Base-by-base conservation (phyloP, 2,797 vertebrate genomes). In the Neopelma chrysocephalum region DNA sequence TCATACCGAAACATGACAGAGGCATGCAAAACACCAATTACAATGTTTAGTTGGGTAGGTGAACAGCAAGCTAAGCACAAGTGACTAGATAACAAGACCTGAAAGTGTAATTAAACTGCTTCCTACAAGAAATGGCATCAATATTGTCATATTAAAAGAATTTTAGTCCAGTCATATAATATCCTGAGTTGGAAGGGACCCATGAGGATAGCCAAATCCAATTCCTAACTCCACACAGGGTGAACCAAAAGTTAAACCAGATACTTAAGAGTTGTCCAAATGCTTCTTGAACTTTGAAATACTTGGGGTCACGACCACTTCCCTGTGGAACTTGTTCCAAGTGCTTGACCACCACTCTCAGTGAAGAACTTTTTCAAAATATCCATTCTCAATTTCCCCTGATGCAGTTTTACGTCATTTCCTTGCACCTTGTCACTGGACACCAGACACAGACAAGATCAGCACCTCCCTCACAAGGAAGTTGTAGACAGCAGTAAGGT, bases 401-500 rank as follows among this genome's bases (percentile, higher is more conserved):
- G 34, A 57, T 29, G 38, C 31, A 89, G 38, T 31, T 51, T 38
- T 20, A 31, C 8, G 6, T 27, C 56, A 50, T 5, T 32, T 14
- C 31, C 51, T 50, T 8, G 2, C 0, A 0, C 7, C 15, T 14
- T 18, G 6, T 25, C 64, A 53, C 18, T 6, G 3, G 43, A 71
- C 32, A 68, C 17, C 38, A 61, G 38, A 54, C 14, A 66, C 7
- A 61, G 34, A 15, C 10, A 40, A 48, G 58, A 78, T 65, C 42
- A 65, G 18, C 36, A 51, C 4, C 22, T 65, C 31, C 34, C 6
- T 36, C 47, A 50, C 14, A 53, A 42, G 15, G 50, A 61, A 86
- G 16, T 0, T 38, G 17, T 8, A 22, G 13, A 36, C 23, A 60
- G 27, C 2, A 3, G 26, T 26, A 36, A 51, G 10, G 15, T 40